Evolutionary conservation across 2,797 vertebrate genomes (phyloP).

Genomic region (Sebastiscus albofasciatus): DNA sequence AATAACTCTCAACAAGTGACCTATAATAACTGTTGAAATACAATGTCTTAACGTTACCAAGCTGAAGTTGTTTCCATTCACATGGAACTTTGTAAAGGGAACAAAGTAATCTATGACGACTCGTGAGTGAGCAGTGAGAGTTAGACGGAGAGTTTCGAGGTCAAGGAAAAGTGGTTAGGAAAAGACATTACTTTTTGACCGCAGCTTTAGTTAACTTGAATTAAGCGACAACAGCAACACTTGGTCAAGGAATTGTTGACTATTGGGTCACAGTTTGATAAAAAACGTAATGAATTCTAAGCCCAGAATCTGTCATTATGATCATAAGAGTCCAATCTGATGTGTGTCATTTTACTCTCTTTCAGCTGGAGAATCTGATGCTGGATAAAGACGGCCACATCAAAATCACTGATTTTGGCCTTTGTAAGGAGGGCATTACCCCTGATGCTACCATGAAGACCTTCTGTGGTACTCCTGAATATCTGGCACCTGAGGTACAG

Average conservation of each 20-base stretch:
- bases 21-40: neutral
- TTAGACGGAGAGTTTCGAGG: neutral
- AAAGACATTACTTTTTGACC: too few relatives aligned
- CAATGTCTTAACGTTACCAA: neutral
- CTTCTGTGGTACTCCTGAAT: slow-evolving; percentile 93
- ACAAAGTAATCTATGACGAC: neutral
- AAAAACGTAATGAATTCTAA: neutral
- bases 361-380: slow-evolving; percentile 92
- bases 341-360: neutral
- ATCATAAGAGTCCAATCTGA: neutral
- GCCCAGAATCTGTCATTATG: neutral
- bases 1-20: neutral
- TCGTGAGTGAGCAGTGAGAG: neutral
- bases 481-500: slow-evolving; percentile 90
- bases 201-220: too few relatives aligned
- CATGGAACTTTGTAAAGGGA: neutral
- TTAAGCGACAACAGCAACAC: too few relatives aligned
- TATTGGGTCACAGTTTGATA: neutral
- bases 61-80: neutral
- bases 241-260: too few relatives aligned
- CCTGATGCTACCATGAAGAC: slow-evolving; percentile 92
- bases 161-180: too few relatives aligned
- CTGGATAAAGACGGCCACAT: slow-evolving; percentile 93
- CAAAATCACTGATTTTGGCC: slow-evolving; percentile 92
- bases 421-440: slow-evolving; percentile 92